A percentile compares a stretch with the other conserved stretches of the same genome.
Evolutionary conservation across 2,113 vertebrate species (phyloP).

Genomic region (Castor canadensis): DNA sequence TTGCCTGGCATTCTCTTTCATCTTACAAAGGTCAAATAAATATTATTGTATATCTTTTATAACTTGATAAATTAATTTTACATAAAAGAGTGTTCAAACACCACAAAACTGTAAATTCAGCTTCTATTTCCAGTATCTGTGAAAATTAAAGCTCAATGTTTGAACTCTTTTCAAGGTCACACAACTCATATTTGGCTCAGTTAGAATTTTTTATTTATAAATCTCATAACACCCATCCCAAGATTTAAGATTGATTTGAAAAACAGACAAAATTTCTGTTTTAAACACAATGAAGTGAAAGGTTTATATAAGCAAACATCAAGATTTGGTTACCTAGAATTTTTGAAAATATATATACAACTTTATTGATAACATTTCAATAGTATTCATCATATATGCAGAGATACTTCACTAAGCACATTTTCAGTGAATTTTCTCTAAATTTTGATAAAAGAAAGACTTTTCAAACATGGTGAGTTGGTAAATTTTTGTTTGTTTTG

Average conservation of each 20-base stretch:
- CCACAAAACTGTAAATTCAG: not conserved
- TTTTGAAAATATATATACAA: not conserved
- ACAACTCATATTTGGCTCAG: not conserved
- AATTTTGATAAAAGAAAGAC: not conserved
- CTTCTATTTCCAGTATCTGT: not conserved
- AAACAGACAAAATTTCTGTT: not conserved
- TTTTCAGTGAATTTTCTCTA: not conserved
- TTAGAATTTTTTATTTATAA: not conserved
- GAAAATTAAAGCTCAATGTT: not conserved
- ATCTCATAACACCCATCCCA: not conserved
- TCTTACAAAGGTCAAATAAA: conserved; percentile 1
- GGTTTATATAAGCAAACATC: not conserved
- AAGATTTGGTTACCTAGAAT: not conserved
- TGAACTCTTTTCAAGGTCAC: not conserved
- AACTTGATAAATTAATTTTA: not conserved
- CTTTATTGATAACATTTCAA: not conserved
- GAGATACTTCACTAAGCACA: not conserved
- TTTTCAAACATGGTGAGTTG: not conserved
- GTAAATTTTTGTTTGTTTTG: not conserved
- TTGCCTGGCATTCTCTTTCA: not conserved
- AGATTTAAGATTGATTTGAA: not conserved
- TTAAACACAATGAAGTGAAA: not conserved
- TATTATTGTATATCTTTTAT: not conserved
- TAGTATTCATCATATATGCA: not conserved
- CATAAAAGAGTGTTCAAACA: not conserved